Evolutionary conservation across 1,140 invertebrate species (phyloP), one percentile per base, ranked within the genome.

Genomic region (Odontomachus brunneus): DNA sequence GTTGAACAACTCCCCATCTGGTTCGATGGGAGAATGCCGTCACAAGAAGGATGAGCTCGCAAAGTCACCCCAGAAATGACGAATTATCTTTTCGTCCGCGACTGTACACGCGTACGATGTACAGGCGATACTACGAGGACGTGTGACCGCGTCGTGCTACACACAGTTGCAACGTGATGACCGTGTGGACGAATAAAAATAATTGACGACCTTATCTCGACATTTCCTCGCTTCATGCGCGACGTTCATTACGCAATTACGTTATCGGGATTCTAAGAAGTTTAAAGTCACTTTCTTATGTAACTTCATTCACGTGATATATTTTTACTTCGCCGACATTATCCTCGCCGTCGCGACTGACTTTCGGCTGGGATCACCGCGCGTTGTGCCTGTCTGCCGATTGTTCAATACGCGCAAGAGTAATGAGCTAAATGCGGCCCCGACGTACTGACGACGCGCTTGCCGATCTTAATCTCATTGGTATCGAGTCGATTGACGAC

Each of bases 121-220:
- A 33, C 29, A 5, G 5, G 29, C 29, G 29, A 33, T 33, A 33
- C 29, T 2, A 33, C 29, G 29, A 5, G 5, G 2, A 5, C 29
- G 29, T 33, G 5, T 33, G 5, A 33, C 5, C 29, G 29, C 29
- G 29, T 44, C 38, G 38, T 11, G 48, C 33, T 69, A 38, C 19
- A 69, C 17, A 71, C 19, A 57, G 38, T 80, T 69, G 33, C 65
- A 69, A 19, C 60, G 33, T 17, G n/a, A 67, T 69, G 63, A 69
- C 51, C 33, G 1, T 57, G 22, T 55, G 19, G 22, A 19, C 17
- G 22, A 80, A 26, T 69, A 69, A 80, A 80, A 80, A 26, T 19
- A 2, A 24, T 71, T 69, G 57, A 71, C 65, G 38, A 65, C n/a
- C 65, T 59, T 80, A 80, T 80, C 75, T 80, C 57, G 44, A 33